Base-by-base conservation (phyloP, 2,888 invertebrate species). In the Eilema griseolum region DNA sequence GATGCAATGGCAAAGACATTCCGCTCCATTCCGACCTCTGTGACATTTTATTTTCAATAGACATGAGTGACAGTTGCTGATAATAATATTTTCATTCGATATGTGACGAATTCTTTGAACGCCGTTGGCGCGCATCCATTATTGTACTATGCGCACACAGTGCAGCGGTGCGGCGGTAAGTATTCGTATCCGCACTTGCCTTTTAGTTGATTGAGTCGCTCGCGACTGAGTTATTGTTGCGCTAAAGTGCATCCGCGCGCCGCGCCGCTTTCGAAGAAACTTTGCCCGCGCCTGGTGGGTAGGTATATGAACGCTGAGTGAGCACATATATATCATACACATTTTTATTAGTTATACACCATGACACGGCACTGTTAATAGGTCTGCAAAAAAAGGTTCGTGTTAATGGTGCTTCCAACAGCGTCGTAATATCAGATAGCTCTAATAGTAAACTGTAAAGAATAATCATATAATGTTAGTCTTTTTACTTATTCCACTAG, bases 171-270 rank as follows among this genome's bases (percentile, higher is more conserved):
- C n/a, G 52, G 52, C n/a, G 28, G 31, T 33, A 57, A 23, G 59
- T 63, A 37, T 24, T 26, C 56, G 60, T 59, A 61, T 67, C 71
- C n/a, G 72, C 74, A 63, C 56, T 56, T 66, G 57, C 64, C 72
- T 74, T 57, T 80, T 72, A 79, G 72, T 56, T 72, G 73, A 80
- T 72, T 74, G 75, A 77, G 70, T 71, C 56, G 31, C 16, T 28
- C 41, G 69, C 66, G 31, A 16, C 59, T 61, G 71, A 69, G 61
- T 56, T 73, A 69, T 66, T 71, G 74, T 71, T 70, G 65, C 60
- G 24, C 61, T 61, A 52, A 63, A 66, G 65, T 70, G 61, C 69
- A 69, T 31, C 20, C 56, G 68, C 64, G 61, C 31, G 4, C 23
- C 62, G 23, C 61, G 61, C 23, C 61, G 10, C 24, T 8, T 8